phyloP scores from a whole-genome alignment of 2,113 vertebrate species.

The Meles meles region DNA sequence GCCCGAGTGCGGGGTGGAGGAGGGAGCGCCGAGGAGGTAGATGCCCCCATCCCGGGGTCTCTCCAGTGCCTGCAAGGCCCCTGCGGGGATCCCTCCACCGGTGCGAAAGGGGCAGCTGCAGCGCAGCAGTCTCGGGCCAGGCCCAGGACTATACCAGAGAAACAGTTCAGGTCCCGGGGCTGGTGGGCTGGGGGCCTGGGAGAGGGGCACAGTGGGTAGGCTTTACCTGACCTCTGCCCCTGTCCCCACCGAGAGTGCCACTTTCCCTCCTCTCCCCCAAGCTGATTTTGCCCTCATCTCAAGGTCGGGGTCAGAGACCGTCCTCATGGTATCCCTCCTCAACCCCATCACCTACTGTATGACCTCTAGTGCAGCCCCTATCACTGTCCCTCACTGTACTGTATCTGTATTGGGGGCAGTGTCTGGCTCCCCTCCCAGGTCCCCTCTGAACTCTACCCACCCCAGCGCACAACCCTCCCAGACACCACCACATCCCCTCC shows the following conservation, averaged over 20 bases:
- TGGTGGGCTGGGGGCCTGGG: background rate
- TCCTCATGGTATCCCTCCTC: rapidly evolving
- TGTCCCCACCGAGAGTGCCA: background rate
- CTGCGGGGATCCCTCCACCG: background rate
- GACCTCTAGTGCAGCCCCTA: rapidly evolving
- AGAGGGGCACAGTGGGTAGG: rapidly evolving
- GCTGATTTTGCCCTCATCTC: background rate
- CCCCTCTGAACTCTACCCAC: background rate
- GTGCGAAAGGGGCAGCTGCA: background rate
- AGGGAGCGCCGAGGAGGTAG: too few species aligned
- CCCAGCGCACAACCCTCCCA: background rate
- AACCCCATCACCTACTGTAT: too few species aligned
- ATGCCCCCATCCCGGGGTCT: too few species aligned
- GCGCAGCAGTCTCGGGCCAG: background rate
- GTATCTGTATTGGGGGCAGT: background rate
- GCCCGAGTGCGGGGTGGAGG: too few species aligned
- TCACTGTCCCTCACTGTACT: background rate
- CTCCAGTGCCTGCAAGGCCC: too few species aligned
- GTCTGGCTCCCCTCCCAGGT: background rate
- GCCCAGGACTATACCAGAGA: background rate
- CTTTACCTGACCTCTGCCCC: too few species aligned
- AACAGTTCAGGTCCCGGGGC: too few species aligned
- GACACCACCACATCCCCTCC: background rate
- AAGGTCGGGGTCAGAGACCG: background rate
- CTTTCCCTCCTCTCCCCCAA: background rate